A percentile compares a stretch with the other conserved stretches of the same genome.
phyloP scores from a whole-genome alignment of 37 sponge, comb jelly and placozoan genomes.

The Beroe forskalii region DNA sequence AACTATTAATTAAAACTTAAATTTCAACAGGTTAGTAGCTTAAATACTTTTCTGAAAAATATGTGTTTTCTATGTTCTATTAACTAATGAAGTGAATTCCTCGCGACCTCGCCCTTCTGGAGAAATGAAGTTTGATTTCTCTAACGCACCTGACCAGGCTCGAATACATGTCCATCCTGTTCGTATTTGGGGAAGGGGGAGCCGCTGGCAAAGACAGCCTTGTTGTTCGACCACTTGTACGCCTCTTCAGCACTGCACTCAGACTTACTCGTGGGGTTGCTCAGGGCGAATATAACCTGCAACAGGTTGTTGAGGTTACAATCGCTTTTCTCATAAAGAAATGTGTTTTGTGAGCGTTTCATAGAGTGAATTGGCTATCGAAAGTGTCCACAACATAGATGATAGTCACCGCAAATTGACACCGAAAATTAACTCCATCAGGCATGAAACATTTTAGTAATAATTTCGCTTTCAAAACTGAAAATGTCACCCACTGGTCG shows the following conservation, averaged over 20 bases:
- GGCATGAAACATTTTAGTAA: background rate
- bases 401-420: background rate
- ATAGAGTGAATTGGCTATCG: background rate
- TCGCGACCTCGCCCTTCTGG: no score
- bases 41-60: no score
- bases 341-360: no score
- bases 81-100: no score
- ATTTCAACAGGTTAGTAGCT: no score
- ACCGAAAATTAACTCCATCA: no score
- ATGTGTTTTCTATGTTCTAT: no score
- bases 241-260: constrained; percentile 67
- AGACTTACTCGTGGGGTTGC: constrained; percentile 66
- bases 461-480: background rate
- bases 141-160: constrained; percentile 64
- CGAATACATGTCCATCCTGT: constrained; percentile 42
- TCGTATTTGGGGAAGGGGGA: constrained; percentile 65
- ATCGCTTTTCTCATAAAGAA: no score
- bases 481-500: constrained; percentile 16
- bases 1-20: no score
- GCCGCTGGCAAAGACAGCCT: constrained; percentile 64
- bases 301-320: background rate
- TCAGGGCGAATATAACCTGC: constrained; percentile 66
- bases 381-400: background rate
- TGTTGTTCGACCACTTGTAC: constrained; percentile 64
- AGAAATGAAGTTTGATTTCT: no score